Evolutionary conservation across 2,888 invertebrate genomes (phyloP), one percentile per base, ranked within the genome.

Genomic region (Cybosia mesomella): DNA sequence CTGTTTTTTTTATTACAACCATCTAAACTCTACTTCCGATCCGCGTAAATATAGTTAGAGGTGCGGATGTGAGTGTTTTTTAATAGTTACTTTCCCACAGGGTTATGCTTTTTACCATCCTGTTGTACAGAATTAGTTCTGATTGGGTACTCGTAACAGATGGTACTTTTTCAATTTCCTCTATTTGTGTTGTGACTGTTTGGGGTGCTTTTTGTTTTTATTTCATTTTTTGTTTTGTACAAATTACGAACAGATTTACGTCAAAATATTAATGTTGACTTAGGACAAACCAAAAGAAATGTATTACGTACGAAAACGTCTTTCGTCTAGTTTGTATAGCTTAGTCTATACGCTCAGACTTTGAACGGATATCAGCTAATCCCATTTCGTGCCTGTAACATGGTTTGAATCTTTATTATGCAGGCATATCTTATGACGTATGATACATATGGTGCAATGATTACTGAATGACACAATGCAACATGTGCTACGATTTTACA

Each of bases 111-210:
- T 93, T 92, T 91, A 87, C 87, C 81, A 85, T 87, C 86, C 87
- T 90, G 90, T 91, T 89, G 87, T 85, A 85, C 79, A 77, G 81
- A 87, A 87, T 87, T 83, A 86, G 88, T 89, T 89, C 66, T 81
- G 79, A 85, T 85, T 87, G 84, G 85, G 76, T 80, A 79, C 83
- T 87, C 76, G 84, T 76, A 77, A 83, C 91, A 92, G 89, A 89
- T 92, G 93, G 86, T 28, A 28, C 28, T 89, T 91, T 89, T 92
- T 90, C 86, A 83, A 87, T 89, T 88, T 90, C 87, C 87, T 87
- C 72, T 79, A 76, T 83, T 86, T 86, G 83, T 82, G 77, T 85
- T 82, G 82, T 81, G 75, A 75, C 62, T 66, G 28, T 70, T 70
- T 66, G 59, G 71, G 64, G 65, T 73, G 60, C 18, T 75, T 73